Evolutionary conservation across 2,797 vertebrate genomes (phyloP).

Genomic region (Basileuterus tristriatus): DNA sequence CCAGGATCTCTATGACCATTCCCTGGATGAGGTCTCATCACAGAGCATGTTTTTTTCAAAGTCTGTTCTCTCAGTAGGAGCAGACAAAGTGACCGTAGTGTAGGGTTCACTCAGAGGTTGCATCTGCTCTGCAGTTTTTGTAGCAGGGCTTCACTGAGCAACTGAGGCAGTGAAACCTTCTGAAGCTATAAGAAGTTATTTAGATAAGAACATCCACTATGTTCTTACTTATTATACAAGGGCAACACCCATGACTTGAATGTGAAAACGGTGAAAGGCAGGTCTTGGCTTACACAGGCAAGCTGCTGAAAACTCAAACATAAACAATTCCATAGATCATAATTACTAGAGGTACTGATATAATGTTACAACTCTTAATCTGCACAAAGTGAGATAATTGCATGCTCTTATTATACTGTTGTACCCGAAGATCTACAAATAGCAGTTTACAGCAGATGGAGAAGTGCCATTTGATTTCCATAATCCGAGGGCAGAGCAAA

Average conservation of each 20-base stretch:
- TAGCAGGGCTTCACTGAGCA: neutral
- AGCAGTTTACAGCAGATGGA: neutral
- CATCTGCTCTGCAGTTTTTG: neutral
- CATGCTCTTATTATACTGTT: neutral
- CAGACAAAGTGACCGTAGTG: neutral
- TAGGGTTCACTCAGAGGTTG: neutral
- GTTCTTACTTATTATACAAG: neutral
- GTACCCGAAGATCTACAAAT: neutral
- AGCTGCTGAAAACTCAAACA: neutral
- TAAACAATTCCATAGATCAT: neutral
- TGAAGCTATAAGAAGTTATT: neutral
- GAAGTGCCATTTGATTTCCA: neutral
- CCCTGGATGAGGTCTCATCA: neutral
- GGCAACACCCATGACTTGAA: neutral
- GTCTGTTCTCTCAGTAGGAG: neutral
- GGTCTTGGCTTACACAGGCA: neutral
- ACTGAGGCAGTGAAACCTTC: neutral
- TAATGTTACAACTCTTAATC: neutral
- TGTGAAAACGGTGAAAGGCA: neutral
- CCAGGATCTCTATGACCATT: accelerated
- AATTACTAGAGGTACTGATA: neutral
- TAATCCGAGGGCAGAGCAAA: neutral
- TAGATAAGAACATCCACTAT: neutral
- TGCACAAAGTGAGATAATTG: neutral
- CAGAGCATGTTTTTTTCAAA: neutral